Base-by-base conservation (phyloP, 2,797 vertebrate species). In the Buphagus erythrorhynchus region DNA sequence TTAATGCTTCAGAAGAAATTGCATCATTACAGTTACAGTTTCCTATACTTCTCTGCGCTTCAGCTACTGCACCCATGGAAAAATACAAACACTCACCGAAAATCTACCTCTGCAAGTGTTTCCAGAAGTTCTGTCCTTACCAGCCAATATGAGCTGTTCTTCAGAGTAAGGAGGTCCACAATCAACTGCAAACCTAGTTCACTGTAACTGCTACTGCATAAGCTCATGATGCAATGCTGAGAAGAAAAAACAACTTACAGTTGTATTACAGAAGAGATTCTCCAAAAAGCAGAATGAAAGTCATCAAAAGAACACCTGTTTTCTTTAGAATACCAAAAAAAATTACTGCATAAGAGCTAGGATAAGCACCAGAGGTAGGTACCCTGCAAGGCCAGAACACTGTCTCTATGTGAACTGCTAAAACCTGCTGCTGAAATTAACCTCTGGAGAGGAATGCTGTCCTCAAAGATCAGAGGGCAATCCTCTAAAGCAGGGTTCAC, bases 121-220 rank as follows among this genome's bases (percentile, higher is more conserved):
- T 99, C 99, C 91, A 99, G 94, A 48, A 99, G 99, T 96, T 99
- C 99, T 0, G 99, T 99, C 91, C 99, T 98, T 79, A 99, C 99
- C 6, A 99, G 98, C 99, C 99, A 99, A 33, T 99, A 99, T 16
- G 99, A 99, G 31, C 98, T 99, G 81, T 99, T 98, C 97, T 98
- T 98, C 91, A 99, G 97, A 2, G 98, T 97, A 52, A 99, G 98
- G 72, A 99, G 95, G 88, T 99, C 98, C 21, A 99, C 98, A 67
- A 99, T 84, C 92, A 99, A 93, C 77, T 99, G 99, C n/a, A 99
- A 96, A 31, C 99, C 99, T 10, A 99, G 97, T 45, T 99, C 99
- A 88, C 99, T 99, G 79, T 98, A 97, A 69, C 98, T 98, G 92
- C 99, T 99, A 92, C 98, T 98, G 95, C 99, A 99, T 45, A 99